These are phyloP conservation scores for Elysia chlorotica DNA, from an alignment of 1,140 invertebrate species.

Conservation along the genomic window DNA sequence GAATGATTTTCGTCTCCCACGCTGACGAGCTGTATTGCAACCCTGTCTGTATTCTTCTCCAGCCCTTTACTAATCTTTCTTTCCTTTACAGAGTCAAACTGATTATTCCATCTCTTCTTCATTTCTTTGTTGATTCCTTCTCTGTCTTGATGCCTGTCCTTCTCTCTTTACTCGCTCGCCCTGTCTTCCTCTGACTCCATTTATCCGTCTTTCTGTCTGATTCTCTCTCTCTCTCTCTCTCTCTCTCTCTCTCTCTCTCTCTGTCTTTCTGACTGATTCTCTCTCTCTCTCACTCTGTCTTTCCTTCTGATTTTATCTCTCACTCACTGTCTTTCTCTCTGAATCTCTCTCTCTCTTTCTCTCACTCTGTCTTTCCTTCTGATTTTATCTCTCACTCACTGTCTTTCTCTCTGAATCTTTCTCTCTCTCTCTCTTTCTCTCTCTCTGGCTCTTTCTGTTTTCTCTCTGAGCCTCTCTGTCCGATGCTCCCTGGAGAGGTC, in stretches of 20 bases:
- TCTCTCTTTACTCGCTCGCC: not conserved
- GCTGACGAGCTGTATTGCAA: too few relatives aligned
- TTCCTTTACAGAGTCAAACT: too few relatives aligned
- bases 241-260: not conserved
- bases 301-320: not conserved
- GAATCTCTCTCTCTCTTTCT: not conserved
- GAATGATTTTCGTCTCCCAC: too few relatives aligned
- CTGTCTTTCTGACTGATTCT: not conserved
- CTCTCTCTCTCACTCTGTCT: slow-evolving; percentile 4
- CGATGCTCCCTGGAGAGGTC: not conserved
- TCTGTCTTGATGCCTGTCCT: not conserved
- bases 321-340: not conserved
- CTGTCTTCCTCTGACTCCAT: not conserved
- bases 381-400: not conserved
- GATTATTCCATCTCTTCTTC: too few relatives aligned
- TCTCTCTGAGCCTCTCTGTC: slow-evolving; percentile 8
- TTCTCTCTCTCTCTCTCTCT: not conserved
- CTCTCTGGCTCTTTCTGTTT: too few relatives aligned
- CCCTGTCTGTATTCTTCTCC: too few relatives aligned
- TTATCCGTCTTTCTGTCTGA: not conserved
- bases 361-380: not conserved
- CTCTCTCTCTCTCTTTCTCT: slow-evolving; percentile 1
- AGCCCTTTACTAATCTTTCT: too few relatives aligned
- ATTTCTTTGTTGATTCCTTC: not conserved
- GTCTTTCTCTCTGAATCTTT: not conserved